phyloP scores from a whole-genome alignment of 2,113 vertebrate genomes.

The Hyaena hyaena region DNA sequence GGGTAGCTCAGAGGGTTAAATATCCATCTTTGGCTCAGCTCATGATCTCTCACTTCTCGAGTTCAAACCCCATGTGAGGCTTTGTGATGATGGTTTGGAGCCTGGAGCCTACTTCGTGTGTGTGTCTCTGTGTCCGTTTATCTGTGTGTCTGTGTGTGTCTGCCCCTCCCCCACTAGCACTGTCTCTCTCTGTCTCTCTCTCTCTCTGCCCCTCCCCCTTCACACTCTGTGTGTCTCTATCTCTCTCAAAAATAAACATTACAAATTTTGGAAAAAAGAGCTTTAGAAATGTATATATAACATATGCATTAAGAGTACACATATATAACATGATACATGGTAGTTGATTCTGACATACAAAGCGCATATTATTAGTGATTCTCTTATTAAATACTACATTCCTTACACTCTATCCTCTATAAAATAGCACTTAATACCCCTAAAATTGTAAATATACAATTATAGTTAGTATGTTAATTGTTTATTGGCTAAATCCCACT shows the following conservation, averaged over 20 bases:
- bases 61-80: not conserved
- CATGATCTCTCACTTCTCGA: not conserved
- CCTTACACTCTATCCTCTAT: not conserved
- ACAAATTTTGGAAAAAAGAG: not conserved
- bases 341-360: not conserved
- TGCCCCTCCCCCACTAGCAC: no score
- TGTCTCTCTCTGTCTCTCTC: not conserved
- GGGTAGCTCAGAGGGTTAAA: not conserved
- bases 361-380: not conserved
- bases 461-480: not conserved
- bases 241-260: not conserved
- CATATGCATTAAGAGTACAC: not conserved
- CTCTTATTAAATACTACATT: not conserved
- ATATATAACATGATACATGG: not conserved
- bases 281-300: not conserved
- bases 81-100: not conserved
- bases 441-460: not conserved
- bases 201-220: not conserved
- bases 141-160: no score
- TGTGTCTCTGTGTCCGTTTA: no score
- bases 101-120: no score
- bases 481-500: not conserved
- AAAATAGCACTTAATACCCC: not conserved
- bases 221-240: not conserved
- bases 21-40: not conserved